phyloP scores from a whole-genome alignment of 2,113 vertebrate species.

The Salvator merianae region DNA sequence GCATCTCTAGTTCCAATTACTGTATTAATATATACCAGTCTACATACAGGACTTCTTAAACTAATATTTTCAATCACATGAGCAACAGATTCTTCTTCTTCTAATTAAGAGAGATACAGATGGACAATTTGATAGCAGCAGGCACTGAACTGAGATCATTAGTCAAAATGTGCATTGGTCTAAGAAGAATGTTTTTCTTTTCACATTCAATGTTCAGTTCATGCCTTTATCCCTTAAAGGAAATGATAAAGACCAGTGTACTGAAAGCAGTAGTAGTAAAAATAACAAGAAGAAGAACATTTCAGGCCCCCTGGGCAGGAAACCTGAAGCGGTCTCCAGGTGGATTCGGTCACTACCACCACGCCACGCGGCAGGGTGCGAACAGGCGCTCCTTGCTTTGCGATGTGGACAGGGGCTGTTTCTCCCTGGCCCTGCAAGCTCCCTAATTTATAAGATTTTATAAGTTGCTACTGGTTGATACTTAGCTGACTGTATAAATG shows the following conservation, averaged over 20 bases:
- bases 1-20: no score
- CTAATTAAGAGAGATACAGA: constrained; percentile 1
- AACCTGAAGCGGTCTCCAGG: constrained; percentile 34
- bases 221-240: background rate
- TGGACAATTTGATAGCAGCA: background rate
- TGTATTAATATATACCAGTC: no score
- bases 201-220: background rate
- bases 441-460: background rate
- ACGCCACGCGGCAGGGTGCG: constrained; percentile 9
- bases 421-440: constrained; percentile 42
- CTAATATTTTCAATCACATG: background rate
- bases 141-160: background rate
- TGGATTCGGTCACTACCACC: constrained; percentile 51
- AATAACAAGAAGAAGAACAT: background rate
- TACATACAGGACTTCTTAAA: background rate
- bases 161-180: background rate
- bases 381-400: constrained; percentile 55
- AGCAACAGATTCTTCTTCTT: background rate
- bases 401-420: constrained; percentile 22
- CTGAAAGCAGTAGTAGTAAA: background rate
- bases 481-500: background rate
- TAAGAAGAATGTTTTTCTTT: background rate
- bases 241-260: background rate
- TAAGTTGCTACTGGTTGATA: background rate
- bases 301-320: constrained; percentile 46